phyloP scores from a whole-genome alignment of 2,888 invertebrate genomes.

The Tetramorium bicarinatum region DNA sequence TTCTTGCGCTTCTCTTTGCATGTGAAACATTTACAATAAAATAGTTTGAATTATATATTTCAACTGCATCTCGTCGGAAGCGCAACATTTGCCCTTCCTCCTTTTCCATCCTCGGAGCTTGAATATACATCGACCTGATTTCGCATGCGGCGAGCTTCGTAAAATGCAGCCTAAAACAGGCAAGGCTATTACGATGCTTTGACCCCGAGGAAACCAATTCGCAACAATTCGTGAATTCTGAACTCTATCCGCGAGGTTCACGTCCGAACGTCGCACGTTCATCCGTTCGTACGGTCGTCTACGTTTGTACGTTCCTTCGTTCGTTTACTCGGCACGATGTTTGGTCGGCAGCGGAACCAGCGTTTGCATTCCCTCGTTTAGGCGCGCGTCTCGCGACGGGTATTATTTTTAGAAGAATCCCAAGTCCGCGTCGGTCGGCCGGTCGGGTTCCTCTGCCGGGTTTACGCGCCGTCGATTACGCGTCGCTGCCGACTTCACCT shows the following conservation, averaged over 20 bases:
- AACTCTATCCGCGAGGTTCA: slow-evolving; percentile 14
- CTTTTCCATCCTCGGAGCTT: neutral
- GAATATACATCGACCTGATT: neutral
- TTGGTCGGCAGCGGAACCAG: slow-evolving; percentile 29
- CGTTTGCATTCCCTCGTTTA: slow-evolving; percentile 33
- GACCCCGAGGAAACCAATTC: slow-evolving; percentile 1
- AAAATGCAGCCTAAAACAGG: neutral
- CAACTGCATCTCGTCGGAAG: neutral
- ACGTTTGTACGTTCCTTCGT: neutral
- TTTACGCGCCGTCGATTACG: slow-evolving; percentile 50
- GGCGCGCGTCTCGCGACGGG: slow-evolving; percentile 27
- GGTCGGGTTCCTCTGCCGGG: slow-evolving; percentile 39
- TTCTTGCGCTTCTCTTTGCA: neutral
- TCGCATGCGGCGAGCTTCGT: neutral
- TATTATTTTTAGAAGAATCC: slow-evolving; percentile 57
- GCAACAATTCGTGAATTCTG: slow-evolving; percentile 14
- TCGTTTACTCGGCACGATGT: slow-evolving; percentile 33
- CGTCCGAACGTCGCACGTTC: neutral
- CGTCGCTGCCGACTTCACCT: slow-evolving; percentile 26
- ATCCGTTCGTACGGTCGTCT: neutral
- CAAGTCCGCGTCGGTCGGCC: slow-evolving; percentile 33
- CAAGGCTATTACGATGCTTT: neutral
- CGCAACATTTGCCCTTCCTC: neutral
- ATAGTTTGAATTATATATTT: neutral
- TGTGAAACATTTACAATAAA: neutral